Evolutionary conservation across 2,113 vertebrate genomes (phyloP).

Genomic region (Coracopsis vasa): DNA sequence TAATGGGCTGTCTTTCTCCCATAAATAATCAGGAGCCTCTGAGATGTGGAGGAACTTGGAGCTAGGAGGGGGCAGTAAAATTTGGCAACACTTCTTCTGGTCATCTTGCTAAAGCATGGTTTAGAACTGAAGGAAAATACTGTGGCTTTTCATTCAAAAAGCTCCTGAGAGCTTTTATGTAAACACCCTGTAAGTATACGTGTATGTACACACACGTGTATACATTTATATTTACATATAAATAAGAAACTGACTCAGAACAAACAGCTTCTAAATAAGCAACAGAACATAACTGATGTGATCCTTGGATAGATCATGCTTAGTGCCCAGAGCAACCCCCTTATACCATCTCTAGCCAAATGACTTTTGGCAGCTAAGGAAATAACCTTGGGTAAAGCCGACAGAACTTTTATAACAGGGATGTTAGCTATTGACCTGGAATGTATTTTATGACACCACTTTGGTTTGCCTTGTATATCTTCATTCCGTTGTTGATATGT

Average conservation of each 20-base stretch:
- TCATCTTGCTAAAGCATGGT: accelerated
- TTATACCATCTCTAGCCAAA: conserved; percentile 11
- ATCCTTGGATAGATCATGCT: neutral
- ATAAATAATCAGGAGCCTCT: neutral
- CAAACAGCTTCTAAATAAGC: neutral
- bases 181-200: neutral
- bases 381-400: conserved; percentile 49
- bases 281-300: neutral
- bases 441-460: conserved; percentile 8
- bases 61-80: neutral
- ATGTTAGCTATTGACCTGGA: neutral
- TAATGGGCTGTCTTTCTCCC: neutral
- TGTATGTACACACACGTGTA: neutral
- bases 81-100: neutral
- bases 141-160: neutral
- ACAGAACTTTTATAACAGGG: conserved; percentile 21
- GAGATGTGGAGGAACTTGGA: neutral
- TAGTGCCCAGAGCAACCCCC: neutral
- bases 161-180: neutral
- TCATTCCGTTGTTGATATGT: conserved; percentile 2
- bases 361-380: conserved; percentile 47
- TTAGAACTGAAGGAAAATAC: neutral
- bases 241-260: neutral
- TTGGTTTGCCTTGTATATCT: conserved; percentile 26
- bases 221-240: neutral